Percentiles rank a stretch among this genome's conserved stretches.
phyloP scores from a whole-genome alignment of 1,140 invertebrate genomes.

The Heliconius nattereri region DNA sequence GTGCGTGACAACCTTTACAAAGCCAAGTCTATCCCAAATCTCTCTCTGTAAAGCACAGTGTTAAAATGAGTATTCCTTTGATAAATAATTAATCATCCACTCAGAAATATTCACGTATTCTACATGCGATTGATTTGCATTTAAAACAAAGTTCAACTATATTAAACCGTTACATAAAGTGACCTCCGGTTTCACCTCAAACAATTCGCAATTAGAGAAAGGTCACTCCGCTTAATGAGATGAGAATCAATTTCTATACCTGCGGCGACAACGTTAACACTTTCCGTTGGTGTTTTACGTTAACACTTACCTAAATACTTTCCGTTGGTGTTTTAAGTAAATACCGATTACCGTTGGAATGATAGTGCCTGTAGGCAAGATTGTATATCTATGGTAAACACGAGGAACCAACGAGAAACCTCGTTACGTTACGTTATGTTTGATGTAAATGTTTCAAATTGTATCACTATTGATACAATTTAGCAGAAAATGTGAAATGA shows the following conservation, averaged over 20 bases:
- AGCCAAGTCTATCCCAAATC: no score
- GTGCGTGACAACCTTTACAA: no score
- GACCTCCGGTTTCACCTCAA: conserved; percentile 31
- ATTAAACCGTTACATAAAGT: conserved; percentile 30
- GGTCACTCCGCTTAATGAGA: conserved; percentile 31
- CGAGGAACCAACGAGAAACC: background rate
- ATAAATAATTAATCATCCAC: background rate
- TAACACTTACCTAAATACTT: conserved; percentile 1
- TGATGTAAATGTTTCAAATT: background rate
- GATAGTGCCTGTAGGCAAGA: background rate
- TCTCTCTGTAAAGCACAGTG: no score
- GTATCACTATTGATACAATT: no score
- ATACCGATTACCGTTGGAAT: background rate
- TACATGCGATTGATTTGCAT: conserved; percentile 6
- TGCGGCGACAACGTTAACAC: conserved; percentile 20
- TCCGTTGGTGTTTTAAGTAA: conserved; percentile 3
- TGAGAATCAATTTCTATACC: conserved; percentile 30
- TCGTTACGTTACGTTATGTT: background rate
- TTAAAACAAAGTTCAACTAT: conserved; percentile 29
- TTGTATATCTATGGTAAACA: conserved; percentile 8
- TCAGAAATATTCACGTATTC: background rate
- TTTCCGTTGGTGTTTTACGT: conserved; percentile 3
- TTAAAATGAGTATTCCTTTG: no score
- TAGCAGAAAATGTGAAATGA: background rate
- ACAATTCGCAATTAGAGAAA: conserved; percentile 34